These are phyloP conservation scores for mouse (Mus musculus) DNA, from an alignment of 2,113 vertebrate genomes.

Conservation along the genomic window DNA sequence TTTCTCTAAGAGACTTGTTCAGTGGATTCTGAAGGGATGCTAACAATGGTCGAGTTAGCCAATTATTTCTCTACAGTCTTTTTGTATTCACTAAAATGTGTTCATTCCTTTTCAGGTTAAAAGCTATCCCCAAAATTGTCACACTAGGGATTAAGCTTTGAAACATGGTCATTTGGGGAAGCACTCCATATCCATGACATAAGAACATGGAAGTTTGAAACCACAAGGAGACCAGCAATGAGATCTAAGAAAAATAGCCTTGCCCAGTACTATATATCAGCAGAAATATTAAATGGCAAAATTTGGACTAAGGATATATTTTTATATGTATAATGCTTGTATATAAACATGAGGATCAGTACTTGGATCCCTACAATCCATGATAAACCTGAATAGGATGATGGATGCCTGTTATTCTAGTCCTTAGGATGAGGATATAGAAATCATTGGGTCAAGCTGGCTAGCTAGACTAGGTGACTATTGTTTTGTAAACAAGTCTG, in stretches of 20 bases:
- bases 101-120: not conserved
- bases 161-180: no score
- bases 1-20: not conserved
- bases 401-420: not conserved
- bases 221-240: not conserved
- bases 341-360: no score
- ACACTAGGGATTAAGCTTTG: not conserved
- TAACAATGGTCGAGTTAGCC: not conserved
- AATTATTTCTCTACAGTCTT: not conserved
- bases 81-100: not conserved
- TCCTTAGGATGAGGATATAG: no score
- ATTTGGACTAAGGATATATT: not conserved
- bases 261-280: not conserved
- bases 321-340: not conserved
- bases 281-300: not conserved
- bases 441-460: not conserved
- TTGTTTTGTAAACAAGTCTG: not conserved
- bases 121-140: not conserved
- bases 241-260: not conserved
- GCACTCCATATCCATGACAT: not conserved
- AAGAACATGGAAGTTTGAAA: not conserved
- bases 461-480: no score
- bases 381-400: not conserved
- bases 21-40: not conserved
- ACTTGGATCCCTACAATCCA: not conserved